A percentile compares a stretch with the other conserved stretches of the same genome.
These are phyloP conservation scores for Oxyteleia sp. DNA, from an alignment of 2,888 invertebrate genomes.

Conservation along the genomic window DNA sequence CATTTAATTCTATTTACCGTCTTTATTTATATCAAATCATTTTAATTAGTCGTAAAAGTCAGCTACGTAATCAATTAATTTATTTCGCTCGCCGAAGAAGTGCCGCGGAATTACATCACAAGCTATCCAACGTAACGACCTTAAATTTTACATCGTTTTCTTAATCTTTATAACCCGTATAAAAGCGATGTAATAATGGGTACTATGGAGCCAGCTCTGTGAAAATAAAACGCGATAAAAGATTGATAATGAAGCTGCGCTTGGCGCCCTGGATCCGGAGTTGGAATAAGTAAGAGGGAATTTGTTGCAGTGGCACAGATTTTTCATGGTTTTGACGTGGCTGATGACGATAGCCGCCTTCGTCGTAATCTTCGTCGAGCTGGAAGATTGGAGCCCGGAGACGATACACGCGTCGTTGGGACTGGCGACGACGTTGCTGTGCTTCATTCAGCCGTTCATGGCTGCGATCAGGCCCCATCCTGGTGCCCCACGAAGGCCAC, in stretches of 20 bases:
- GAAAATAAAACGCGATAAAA: constrained; percentile 18
- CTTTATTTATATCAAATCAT: too few relatives aligned
- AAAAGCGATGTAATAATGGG: background rate
- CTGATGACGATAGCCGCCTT: too few relatives aligned
- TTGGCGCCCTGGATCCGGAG: background rate
- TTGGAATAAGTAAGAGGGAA: constrained; percentile 11
- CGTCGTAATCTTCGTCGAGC: too few relatives aligned
- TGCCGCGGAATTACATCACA: background rate
- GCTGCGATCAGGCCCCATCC: constrained; percentile 96
- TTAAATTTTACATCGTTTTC: background rate
- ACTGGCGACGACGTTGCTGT: too few relatives aligned
- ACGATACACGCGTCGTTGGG: too few relatives aligned
- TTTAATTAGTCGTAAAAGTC: too few relatives aligned
- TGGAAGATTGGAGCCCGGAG: too few relatives aligned
- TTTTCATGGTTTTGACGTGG: too few relatives aligned
- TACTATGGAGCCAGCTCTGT: too few relatives aligned
- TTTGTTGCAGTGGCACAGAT: constrained; percentile 92
- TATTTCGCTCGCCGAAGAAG: background rate
- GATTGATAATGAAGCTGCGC: background rate
- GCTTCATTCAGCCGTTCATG: too few relatives aligned
- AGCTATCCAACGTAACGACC: too few relatives aligned
- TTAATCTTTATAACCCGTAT: constrained; percentile 3
- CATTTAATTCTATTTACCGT: too few relatives aligned
- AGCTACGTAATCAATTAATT: background rate
- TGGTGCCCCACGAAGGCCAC: constrained; percentile 92